Evolutionary conservation across 1,140 invertebrate genomes (phyloP).

Genomic region (Chionoecetes opilio): DNA sequence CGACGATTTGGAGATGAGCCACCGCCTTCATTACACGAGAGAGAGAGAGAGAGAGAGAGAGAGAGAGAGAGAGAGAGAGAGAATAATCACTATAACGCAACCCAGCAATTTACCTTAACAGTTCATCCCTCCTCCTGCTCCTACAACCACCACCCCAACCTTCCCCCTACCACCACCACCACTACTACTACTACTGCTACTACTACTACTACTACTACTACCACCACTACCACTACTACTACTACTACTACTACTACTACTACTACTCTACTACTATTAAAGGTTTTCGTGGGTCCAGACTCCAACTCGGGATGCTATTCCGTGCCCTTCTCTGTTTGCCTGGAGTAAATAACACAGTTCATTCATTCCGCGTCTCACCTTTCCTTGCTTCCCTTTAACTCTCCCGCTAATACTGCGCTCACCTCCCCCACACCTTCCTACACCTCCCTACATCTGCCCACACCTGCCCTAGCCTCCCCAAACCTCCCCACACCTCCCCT

Average conservation of each 20-base stretch:
- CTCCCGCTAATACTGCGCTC: no score
- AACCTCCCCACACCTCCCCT: no score
- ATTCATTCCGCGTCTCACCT: not conserved
- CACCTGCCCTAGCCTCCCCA: no score
- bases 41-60: slow-evolving; percentile 34
- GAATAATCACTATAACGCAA: no score
- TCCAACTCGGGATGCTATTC: not conserved
- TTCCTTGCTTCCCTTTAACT: not conserved
- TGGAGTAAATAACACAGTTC: not conserved
- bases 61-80: slow-evolving; percentile 43
- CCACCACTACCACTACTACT: slow-evolving; percentile 18
- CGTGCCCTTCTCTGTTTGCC: not conserved
- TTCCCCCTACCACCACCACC: not conserved
- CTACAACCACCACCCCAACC: not conserved
- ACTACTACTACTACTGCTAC: not conserved
- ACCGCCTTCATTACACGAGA: not conserved
- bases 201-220: slow-evolving; percentile 24
- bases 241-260: slow-evolving; percentile 29
- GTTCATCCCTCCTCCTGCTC: not conserved
- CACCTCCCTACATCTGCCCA: no score
- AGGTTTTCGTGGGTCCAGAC: not conserved
- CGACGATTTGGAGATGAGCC: not conserved
- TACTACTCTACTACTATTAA: not conserved
- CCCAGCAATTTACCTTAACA: not conserved
- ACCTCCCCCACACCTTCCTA: no score